phyloP scores from a whole-genome alignment of 2,797 vertebrate genomes.

The Hapalemur alaotrensis region DNA sequence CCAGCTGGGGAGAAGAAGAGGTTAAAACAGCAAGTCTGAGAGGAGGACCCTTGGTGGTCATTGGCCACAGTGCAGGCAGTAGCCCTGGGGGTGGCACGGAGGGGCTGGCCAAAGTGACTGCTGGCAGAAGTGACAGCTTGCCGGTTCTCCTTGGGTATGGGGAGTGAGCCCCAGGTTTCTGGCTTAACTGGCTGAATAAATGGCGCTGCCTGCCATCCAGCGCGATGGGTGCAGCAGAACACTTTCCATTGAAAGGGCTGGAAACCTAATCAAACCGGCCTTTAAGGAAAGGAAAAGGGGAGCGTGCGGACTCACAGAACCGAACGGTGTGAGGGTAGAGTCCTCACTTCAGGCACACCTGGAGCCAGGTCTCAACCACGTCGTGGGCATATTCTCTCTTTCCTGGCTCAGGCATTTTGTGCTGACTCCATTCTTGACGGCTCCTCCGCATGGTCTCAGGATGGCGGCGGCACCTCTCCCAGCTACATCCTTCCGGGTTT shows the following conservation, averaged over 20 bases:
- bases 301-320: rapidly evolving
- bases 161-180: neutral
- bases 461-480: neutral
- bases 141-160: neutral
- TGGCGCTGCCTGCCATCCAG: neutral
- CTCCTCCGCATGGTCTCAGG: neutral
- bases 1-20: neutral
- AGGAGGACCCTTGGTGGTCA: neutral
- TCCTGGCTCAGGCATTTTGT: neutral
- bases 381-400: neutral
- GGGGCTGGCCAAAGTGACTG: neutral
- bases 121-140: neutral
- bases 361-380: neutral
- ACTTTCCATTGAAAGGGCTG: neutral
- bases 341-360: neutral
- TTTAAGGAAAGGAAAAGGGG: neutral
- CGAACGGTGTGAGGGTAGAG: neutral
- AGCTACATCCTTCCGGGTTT: neutral
- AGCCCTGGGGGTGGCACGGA: no score
- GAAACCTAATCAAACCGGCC: neutral
- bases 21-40: neutral
- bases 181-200: no score
- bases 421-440: neutral
- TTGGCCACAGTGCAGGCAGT: neutral
- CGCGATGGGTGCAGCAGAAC: neutral